These are phyloP conservation scores for Wasmannia auropunctata DNA, from an alignment of 1,140 invertebrate genomes.

Conservation along the genomic window DNA sequence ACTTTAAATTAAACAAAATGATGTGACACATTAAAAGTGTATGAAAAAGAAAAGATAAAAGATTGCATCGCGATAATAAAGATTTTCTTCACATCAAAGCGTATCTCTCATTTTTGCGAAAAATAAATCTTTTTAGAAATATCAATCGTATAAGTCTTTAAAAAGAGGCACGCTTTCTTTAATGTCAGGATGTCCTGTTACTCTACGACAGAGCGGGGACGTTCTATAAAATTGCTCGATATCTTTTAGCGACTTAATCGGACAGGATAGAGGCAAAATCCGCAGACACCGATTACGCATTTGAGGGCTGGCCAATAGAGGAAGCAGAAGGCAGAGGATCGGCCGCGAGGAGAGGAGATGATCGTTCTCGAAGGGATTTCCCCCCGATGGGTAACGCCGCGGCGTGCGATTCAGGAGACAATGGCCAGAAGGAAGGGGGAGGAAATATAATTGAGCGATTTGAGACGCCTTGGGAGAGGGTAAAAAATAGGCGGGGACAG, in stretches of 20 bases:
- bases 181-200: neutral
- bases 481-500: slow-evolving; percentile 42
- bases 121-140: neutral
- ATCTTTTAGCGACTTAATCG: slow-evolving; percentile 77
- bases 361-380: slow-evolving; percentile 70
- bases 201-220: neutral
- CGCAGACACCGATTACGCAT: slow-evolving; percentile 70
- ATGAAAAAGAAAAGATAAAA: no score
- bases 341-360: slow-evolving; percentile 61
- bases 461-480: slow-evolving; percentile 73
- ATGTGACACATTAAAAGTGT: no score
- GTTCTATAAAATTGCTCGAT: slow-evolving; percentile 40
- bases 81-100: neutral
- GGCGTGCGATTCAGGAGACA: slow-evolving; percentile 71
- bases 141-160: neutral
- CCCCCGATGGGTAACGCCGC: slow-evolving; percentile 58
- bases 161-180: neutral
- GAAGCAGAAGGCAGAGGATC: slow-evolving; percentile 58
- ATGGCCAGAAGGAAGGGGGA: slow-evolving; percentile 73
- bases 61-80: neutral
- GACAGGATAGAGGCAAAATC: slow-evolving; percentile 71
- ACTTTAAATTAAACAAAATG: no score
- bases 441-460: slow-evolving; percentile 85
- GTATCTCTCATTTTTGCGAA: neutral
- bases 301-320: slow-evolving; percentile 60